Conservation (phyloP, 2,113 vertebrate species). For the Prietella phreatophila region DNA sequence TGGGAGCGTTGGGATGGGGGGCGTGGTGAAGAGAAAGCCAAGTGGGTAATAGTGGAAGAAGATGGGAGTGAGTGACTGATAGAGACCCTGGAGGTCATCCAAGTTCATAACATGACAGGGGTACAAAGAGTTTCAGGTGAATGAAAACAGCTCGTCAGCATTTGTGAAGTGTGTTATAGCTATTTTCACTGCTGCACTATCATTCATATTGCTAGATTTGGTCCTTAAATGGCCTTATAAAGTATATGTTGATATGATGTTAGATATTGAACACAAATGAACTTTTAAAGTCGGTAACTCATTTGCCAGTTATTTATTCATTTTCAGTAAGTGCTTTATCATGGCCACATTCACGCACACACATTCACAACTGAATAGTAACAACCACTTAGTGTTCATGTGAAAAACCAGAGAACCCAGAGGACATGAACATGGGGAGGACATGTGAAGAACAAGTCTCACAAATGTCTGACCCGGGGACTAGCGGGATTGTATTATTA, state of each 20-base stretch:
- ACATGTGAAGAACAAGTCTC: not conserved
- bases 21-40: not conserved
- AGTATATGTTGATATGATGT: not conserved
- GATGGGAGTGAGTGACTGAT: not conserved
- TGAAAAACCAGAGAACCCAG: not conserved
- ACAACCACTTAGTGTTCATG: too few relatives aligned
- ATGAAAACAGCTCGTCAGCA: not conserved
- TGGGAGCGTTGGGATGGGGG: slow-evolving; percentile 23
- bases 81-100: not conserved
- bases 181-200: not conserved
- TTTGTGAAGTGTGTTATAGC: not conserved
- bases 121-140: not conserved
- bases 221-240: not conserved
- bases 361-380: not conserved
- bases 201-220: not conserved
- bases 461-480: too few relatives aligned
- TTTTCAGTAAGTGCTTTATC: not conserved
- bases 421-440: not conserved
- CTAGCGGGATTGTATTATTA: not conserved
- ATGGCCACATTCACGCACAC: not conserved
- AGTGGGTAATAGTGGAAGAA: not conserved
- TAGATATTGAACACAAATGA: not conserved
- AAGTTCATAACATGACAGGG: not conserved
- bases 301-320: too few relatives aligned
- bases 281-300: not conserved